Conservation (phyloP, 2,113 vertebrate genomes). For the Gobius niger region DNA sequence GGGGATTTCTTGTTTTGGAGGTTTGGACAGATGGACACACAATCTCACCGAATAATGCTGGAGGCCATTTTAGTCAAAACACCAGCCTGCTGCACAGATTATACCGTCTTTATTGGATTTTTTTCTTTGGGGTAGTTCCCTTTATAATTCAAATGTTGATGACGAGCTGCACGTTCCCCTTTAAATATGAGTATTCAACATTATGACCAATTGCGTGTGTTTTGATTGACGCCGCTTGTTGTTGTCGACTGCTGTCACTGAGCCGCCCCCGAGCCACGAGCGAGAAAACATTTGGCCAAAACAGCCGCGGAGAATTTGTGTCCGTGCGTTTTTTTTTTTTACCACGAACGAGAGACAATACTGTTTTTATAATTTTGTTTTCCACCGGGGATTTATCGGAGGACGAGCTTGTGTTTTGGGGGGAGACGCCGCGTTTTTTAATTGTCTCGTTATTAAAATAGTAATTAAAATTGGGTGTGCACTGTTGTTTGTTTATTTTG, state of each 20-base stretch:
- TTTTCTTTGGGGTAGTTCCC: not conserved
- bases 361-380: too few species aligned
- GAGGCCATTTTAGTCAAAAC: slow-evolving; percentile 6
- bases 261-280: not conserved
- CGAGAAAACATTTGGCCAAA: not conserved
- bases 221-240: not conserved
- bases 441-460: too few species aligned
- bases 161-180: not conserved
- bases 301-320: not conserved
- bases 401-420: too few species aligned
- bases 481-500: too few species aligned
- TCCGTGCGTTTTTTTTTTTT: not conserved
- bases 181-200: not conserved
- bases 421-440: too few species aligned
- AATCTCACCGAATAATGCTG: not conserved
- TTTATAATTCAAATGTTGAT: not conserved
- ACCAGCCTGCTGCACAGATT: slow-evolving; percentile 3
- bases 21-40: slow-evolving; percentile 4
- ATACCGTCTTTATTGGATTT: slow-evolving; percentile 1
- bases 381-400: too few species aligned
- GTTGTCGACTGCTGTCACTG: not conserved
- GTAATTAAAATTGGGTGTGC: too few species aligned
- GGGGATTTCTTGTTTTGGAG: not conserved
- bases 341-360: too few species aligned
- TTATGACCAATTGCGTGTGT: not conserved